Percentiles rank a stretch among this genome's conserved stretches.
phyloP scores from a whole-genome alignment of 2,113 vertebrate species.

The Accipiter cooperii region DNA sequence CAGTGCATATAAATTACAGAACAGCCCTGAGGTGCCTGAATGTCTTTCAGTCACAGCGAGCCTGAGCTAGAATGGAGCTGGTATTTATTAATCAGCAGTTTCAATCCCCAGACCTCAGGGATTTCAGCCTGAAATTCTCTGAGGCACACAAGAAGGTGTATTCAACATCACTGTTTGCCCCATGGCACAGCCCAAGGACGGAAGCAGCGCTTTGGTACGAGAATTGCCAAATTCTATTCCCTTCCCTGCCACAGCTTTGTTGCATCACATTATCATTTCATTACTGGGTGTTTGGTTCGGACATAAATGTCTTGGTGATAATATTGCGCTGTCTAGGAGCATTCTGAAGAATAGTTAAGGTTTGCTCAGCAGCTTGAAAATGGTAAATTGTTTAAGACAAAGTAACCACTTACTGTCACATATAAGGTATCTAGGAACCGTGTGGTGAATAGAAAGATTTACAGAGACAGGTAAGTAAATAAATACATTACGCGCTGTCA shows the following conservation, averaged over 20 bases:
- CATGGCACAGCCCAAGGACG: neutral
- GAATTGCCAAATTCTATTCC: neutral
- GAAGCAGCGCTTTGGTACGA: neutral
- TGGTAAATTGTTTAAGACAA: neutral
- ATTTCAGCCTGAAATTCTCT: neutral
- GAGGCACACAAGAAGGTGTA: neutral
- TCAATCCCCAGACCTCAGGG: neutral
- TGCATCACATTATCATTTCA: neutral
- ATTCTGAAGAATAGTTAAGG: neutral
- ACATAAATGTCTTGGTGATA: neutral
- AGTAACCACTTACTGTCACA: rapidly evolving
- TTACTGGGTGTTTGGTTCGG: neutral
- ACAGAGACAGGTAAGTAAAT: neutral
- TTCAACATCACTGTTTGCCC: neutral
- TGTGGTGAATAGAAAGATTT: neutral
- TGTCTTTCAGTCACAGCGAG: neutral
- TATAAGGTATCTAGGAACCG: neutral
- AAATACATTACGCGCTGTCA: neutral
- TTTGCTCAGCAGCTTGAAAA: neutral
- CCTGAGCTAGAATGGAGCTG: neutral
- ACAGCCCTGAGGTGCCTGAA: neutral
- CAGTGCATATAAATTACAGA: neutral
- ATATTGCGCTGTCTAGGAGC: rapidly evolving
- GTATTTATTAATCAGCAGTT: neutral
- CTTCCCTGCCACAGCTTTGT: neutral